Conservation (phyloP, 2,888 invertebrate genomes). For the Pheosia tremula region DNA sequence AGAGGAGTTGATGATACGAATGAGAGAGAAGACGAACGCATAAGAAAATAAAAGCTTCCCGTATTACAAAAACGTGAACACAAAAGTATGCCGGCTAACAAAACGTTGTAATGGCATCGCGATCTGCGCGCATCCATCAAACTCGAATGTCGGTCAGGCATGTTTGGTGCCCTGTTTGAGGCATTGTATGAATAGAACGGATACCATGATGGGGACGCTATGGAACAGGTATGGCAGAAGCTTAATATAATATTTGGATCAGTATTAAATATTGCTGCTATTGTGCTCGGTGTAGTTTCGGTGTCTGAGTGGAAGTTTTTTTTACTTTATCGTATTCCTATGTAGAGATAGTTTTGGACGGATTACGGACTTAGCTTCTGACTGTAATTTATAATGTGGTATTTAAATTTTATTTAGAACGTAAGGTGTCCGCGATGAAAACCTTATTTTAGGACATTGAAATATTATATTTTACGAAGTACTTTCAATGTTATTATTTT, state of each 20-base stretch:
- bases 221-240: neutral
- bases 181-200: slow-evolving; percentile 4
- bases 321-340: too few species aligned
- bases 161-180: slow-evolving; percentile 19
- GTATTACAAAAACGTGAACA: slow-evolving; percentile 21
- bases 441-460: neutral
- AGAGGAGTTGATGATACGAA: too few species aligned
- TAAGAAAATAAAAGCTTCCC: slow-evolving; percentile 5
- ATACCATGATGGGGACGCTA: neutral
- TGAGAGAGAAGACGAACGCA: too few species aligned
- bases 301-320: too few species aligned
- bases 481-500: neutral
- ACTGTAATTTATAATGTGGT: neutral
- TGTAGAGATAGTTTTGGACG: neutral
- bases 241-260: neutral
- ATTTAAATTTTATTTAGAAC: neutral
- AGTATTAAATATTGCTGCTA: neutral
- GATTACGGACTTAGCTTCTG: neutral
- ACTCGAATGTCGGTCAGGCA: slow-evolving; percentile 32
- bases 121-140: slow-evolving; percentile 41
- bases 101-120: slow-evolving; percentile 38
- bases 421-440: neutral
- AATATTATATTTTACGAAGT: neutral
- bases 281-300: neutral
- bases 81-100: slow-evolving; percentile 16